Evolutionary conservation across 2,797 vertebrate species (phyloP), one percentile per base, ranked within the genome.

Genomic region (Tangara arthus): DNA sequence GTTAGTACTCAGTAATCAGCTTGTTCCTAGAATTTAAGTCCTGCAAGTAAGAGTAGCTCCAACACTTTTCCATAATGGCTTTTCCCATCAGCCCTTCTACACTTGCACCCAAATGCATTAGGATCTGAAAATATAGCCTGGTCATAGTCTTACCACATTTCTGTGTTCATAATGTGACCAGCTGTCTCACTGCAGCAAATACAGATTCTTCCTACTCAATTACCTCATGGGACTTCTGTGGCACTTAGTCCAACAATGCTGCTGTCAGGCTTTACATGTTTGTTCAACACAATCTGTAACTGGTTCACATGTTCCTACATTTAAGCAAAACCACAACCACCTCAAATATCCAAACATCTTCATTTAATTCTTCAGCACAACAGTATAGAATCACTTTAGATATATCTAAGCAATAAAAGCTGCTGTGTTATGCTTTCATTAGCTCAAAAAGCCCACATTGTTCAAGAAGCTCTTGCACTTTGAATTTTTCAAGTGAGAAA

Each of bases 391-490:
- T 69, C 55, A 72, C 65, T 65, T 81, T 26, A 73, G 42, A 6
- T 86, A 56, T 82, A 42, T 24, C 71, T 68, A 93, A 93, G 93
- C 94, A 96, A 94, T 95, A 95, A 95, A 84, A 83, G 39, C 52
- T 90, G 59, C 60, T 92, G 44, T 8, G 8, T 47, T 83, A 50
- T 6, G 52, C 72, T 91, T 94, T 72, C 68, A 60, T 64, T 27
- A 75, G 69, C 69, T 93, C 12, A 66, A 37, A 87, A 71, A 46
- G 18, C 44, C 65, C 53, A 26, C 6, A 0, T 53, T 73, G 26
- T 59, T 91, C 30, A 77, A 80, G 44, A 77, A 85, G 79, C 68
- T 89, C 68, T 79, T 81, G 89, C 94, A 93, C 91, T 92, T 91
- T 55, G 81, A 79, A 85, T 63, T 27, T 87, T 69, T 75, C 59